Evolutionary conservation across 2,888 invertebrate species (phyloP).

Genomic region (Alentia gelatinosa): DNA sequence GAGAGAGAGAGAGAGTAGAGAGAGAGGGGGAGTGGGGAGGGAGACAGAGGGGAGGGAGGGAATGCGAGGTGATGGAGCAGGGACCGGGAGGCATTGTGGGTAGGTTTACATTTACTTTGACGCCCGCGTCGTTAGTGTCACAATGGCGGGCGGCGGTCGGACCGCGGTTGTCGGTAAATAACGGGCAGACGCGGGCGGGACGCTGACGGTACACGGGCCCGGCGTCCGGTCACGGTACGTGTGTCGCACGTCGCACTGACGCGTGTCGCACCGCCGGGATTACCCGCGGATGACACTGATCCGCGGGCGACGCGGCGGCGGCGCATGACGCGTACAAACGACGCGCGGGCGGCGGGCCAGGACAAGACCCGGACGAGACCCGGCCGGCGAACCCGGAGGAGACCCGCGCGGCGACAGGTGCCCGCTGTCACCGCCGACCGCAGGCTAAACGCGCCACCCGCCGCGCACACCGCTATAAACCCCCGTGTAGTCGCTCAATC

Average conservation of each 20-base stretch:
- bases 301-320: background rate
- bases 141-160: background rate
- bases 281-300: slow-evolving; percentile 39
- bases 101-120: background rate
- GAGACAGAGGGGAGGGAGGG: background rate
- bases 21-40: background rate
- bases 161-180: background rate
- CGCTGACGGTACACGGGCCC: background rate
- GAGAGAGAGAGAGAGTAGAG: background rate
- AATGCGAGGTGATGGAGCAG: background rate
- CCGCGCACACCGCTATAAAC: no score
- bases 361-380: background rate
- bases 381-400: no score
- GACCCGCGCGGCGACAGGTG: background rate
- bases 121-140: slow-evolving; percentile 29
- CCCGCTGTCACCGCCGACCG: background rate
- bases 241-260: background rate
- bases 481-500: no score
- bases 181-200: background rate
- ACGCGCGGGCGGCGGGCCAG: background rate
- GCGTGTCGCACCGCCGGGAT: background rate
- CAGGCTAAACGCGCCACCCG: no score
- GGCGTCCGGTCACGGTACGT: background rate
- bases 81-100: background rate
- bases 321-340: background rate